Base-by-base conservation (phyloP, 2,797 vertebrate species). In the Cyprinella venusta region DNA sequence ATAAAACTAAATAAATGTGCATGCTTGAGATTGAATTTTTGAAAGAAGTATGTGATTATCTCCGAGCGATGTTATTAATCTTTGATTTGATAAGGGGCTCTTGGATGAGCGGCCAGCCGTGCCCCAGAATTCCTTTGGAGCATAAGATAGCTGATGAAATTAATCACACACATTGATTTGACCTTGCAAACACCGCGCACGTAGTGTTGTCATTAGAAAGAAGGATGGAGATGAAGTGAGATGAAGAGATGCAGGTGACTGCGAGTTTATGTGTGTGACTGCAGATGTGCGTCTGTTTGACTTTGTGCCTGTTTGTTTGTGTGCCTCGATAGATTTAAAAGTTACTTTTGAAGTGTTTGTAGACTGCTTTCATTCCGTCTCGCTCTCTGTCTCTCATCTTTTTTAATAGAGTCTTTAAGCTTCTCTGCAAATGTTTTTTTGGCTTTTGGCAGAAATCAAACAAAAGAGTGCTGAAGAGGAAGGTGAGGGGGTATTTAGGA, bases 131-230 rank as follows among this genome's bases (percentile, higher is more conserved):
- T 71, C 50, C 67, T 52, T 21, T 33, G 38, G 12, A 18, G 79
- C 40, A 81, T 72, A 61, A 61, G 69, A 40, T 81, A 16, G 68
- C 69, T 71, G 68, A 81, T 50, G 18, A 81, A 72, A 72, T 56
- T 59, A 80, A 56, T 81, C 38, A 72, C 52, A 81, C 54, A 72
- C 26, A 63, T 48, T 45, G 79, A 69, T 42, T 71, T 59, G 54
- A 81, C 79, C 79, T 81, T 81, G 68, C 69, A 33, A 72, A 71
- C 26, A 36, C 54, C 1, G 13, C 5, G 0, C 45, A 24, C 19
- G 21, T 9, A 79, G 30, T 52, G 45, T 26, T 59, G n/a, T 61
- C n/a, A 69, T 80, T 80, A 70, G 50, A n/a, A 56, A 80, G 78
- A 50, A 52, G 30, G 33, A 54, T 26, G 65, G 78, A 56, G 50